Base-by-base conservation (phyloP, 2,888 invertebrate species). In the Nomada hirtipes region DNA sequence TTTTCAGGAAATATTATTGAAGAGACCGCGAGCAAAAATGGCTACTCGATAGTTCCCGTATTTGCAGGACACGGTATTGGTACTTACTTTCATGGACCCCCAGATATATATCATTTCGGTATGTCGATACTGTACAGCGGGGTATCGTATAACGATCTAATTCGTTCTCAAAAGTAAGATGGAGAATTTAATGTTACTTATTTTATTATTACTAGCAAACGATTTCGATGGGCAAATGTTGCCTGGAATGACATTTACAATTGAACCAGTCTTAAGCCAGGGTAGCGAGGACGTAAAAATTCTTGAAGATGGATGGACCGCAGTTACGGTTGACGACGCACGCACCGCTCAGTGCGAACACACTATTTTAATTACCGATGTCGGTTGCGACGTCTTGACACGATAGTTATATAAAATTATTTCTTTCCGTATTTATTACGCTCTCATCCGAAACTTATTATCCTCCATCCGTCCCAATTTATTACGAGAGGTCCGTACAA, bases 51-150 rank as follows among this genome's bases (percentile, higher is more conserved):
- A 1, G 94, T 99, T 68, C 97, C 97, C 4, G 96, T 96, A 4
- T 97, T 98, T 92, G 95, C 97, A 81, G 99, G 99, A 0, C 99
- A 99, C 94, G 99, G 99, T 0, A 98, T 99, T 87, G 98, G 99
- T 0, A 94, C 95, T 82, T 98, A 98, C 93, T 98, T 99, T 92
- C 99, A 99, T 94, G 98, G 98, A 0, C 97, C 97, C 1, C 99
- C 99, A 2, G 97, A 98, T 91, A 97, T 99, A 89, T 96, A 96
- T 89, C 99, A 99, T 93, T 96, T 96, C 89, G 95, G 98, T 98
- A 95, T 11, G 64, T 80, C 71, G 13, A n/a, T 55, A 15, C 36
- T 55, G 36, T 36, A 36, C 7, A 36, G 36, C 36, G 7, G 36
- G 36, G 36, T 36, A 7, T 36, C 36, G 36, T 36, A 36, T 36